Evolutionary conservation across 2,797 vertebrate genomes (phyloP).

Genomic region (Avahi laniger): DNA sequence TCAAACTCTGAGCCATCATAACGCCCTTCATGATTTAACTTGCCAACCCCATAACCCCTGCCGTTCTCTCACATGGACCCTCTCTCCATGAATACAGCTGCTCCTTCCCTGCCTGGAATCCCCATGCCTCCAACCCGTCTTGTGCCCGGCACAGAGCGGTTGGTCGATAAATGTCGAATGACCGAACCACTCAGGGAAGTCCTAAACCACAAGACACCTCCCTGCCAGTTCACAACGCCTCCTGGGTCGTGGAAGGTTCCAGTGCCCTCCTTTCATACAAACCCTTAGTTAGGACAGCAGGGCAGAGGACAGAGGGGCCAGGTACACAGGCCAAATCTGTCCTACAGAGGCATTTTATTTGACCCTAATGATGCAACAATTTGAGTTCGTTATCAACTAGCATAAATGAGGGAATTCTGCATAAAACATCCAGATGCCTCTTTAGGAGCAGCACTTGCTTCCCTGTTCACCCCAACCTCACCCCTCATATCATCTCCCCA

Average conservation of each 20-base stretch:
- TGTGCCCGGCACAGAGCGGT: not conserved
- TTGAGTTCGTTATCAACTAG: not conserved
- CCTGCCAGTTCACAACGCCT: not conserved
- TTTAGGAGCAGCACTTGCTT: fast-evolving
- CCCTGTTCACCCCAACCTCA: no score
- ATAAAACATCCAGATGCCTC: not conserved
- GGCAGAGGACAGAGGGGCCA: not conserved
- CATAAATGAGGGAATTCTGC: not conserved
- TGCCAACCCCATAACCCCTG: fast-evolving
- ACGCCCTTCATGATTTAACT: not conserved
- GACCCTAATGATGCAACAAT: not conserved
- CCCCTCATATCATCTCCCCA: not conserved
- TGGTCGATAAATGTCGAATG: not conserved
- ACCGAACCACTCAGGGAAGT: not conserved
- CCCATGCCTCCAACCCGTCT: not conserved
- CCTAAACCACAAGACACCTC: not conserved
- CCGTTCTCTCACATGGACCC: not conserved
- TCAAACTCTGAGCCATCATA: not conserved
- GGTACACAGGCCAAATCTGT: not conserved
- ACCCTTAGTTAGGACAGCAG: not conserved
- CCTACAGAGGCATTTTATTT: not conserved
- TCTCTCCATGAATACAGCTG: not conserved
- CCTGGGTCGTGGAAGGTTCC: not conserved
- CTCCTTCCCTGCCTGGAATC: not conserved
- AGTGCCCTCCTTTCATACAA: not conserved